A percentile compares a stretch with the other conserved stretches of the same genome.
Conservation (phyloP, 2,113 vertebrate species). For the Osmerus mordax region DNA sequence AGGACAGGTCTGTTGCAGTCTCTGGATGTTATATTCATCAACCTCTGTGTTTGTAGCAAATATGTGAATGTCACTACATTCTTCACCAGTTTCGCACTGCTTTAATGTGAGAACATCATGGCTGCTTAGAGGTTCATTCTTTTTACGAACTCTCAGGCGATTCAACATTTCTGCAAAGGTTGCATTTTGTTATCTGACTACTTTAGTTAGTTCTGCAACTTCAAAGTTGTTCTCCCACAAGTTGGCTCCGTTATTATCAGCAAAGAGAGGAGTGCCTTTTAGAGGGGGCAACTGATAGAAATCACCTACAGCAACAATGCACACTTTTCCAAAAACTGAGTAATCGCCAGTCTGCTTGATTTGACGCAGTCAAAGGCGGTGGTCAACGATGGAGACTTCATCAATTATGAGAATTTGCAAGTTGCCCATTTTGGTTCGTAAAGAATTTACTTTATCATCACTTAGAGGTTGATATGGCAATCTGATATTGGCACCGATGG, state of each 20-base stretch:
- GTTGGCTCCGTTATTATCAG: conserved; percentile 12
- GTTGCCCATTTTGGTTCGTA: too few relatives aligned
- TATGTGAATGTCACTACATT: conserved; percentile 3
- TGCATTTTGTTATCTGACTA: conserved; percentile 21
- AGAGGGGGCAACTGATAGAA: too few relatives aligned
- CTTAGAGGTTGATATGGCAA: too few relatives aligned
- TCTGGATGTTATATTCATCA: conserved; percentile 15
- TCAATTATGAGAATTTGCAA: too few relatives aligned
- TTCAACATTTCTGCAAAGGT: conserved; percentile 26
- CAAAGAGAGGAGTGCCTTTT: too few relatives aligned
- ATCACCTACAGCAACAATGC: too few relatives aligned
- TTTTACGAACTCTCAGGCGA: conserved; percentile 7
- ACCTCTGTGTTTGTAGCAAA: conserved; percentile 12
- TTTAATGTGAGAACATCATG: conserved; percentile 9
- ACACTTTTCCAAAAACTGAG: too few relatives aligned
- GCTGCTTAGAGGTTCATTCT: not conserved
- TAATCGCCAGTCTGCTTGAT: too few relatives aligned
- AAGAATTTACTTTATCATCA: too few relatives aligned
- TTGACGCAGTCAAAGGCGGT: too few relatives aligned
- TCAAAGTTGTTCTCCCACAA: conserved; percentile 20
- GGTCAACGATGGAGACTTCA: too few relatives aligned
- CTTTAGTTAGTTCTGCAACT: conserved; percentile 8
- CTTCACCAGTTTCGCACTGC: conserved; percentile 14
- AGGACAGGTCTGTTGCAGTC: conserved; percentile 1
- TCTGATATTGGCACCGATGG: too few relatives aligned